Evolutionary conservation across 2,797 vertebrate genomes (phyloP).

Genomic region (Lacerta viridis): DNA sequence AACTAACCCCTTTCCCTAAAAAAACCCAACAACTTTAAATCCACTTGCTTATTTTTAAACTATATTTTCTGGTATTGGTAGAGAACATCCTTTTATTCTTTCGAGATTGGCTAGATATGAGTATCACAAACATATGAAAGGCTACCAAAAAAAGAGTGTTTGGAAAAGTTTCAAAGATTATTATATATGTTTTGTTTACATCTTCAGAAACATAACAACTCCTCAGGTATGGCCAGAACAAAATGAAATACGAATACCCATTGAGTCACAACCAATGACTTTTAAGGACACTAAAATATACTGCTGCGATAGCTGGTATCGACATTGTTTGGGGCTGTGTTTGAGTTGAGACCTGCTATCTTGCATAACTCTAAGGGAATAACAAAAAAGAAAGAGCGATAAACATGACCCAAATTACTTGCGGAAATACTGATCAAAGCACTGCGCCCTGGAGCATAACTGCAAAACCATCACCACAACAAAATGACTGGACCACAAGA

Average conservation of each 20-base stretch:
- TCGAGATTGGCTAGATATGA: constrained; percentile 54
- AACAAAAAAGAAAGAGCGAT: constrained; percentile 10
- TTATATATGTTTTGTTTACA: constrained; percentile 63
- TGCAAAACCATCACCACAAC: constrained; percentile 17
- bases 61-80: not conserved
- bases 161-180: constrained; percentile 66
- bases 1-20: not conserved
- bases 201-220: constrained; percentile 44
- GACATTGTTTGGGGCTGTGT: not conserved
- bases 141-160: constrained; percentile 54
- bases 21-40: not conserved
- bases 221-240: constrained; percentile 70
- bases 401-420: constrained; percentile 31
- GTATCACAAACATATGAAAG: constrained; percentile 53
- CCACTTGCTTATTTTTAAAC: constrained; percentile 9
- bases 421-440: constrained; percentile 42
- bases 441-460: constrained; percentile 33
- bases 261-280: constrained; percentile 59
- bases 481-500: not conserved
- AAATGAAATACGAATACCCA: constrained; percentile 56
- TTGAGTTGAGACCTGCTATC: constrained; percentile 18
- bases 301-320: constrained; percentile 37
- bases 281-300: constrained; percentile 50
- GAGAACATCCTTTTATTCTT: constrained; percentile 39
- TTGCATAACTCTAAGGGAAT: constrained; percentile 42